phyloP scores from a whole-genome alignment of 2,113 vertebrate species.

The Rhinoptilus africanus region DNA sequence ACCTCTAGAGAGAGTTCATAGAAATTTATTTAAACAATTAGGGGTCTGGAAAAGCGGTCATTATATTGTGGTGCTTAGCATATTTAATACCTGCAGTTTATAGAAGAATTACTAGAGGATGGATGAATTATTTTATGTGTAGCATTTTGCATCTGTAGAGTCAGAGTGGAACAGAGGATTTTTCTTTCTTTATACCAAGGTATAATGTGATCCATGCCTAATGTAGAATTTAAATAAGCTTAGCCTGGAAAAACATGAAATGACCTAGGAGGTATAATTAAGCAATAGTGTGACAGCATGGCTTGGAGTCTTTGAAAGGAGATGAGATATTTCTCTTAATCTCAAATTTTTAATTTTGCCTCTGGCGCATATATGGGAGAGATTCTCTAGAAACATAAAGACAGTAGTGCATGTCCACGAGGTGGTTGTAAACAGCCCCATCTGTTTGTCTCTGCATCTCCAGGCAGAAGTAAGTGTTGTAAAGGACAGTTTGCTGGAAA shows the following conservation, averaged over 20 bases:
- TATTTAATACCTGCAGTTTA: background rate
- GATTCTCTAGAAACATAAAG: background rate
- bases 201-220: background rate
- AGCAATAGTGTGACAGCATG: background rate
- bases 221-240: background rate
- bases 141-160: background rate
- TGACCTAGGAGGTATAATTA: background rate
- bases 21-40: background rate
- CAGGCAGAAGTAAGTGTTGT: background rate
- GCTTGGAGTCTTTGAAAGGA: background rate
- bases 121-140: background rate
- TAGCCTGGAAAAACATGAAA: background rate
- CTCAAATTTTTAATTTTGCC: background rate
- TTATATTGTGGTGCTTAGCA: background rate
- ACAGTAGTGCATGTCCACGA: background rate
- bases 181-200: background rate
- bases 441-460: background rate
- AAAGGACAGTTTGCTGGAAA: background rate
- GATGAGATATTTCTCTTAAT: background rate
- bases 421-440: background rate
- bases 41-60: background rate
- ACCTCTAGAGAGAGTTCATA: background rate
- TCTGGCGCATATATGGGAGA: background rate
- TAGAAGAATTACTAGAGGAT: background rate
- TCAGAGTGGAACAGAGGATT: background rate